These are phyloP conservation scores for Bhutanitis thaidina DNA, from an alignment of 2,888 invertebrate genomes.

Conservation along the genomic window DNA sequence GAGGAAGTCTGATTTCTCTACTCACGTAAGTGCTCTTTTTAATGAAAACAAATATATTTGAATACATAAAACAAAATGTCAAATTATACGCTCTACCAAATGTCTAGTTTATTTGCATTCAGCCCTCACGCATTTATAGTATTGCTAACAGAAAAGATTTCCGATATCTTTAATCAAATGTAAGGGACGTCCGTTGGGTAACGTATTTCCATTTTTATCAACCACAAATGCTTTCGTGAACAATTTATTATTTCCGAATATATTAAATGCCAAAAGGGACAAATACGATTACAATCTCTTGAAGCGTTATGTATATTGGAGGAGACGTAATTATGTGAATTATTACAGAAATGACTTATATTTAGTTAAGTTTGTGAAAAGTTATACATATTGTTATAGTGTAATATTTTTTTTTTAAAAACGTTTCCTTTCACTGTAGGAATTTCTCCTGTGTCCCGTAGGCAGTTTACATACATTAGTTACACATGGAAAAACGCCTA, in stretches of 20 bases:
- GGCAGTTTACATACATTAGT: too few species aligned
- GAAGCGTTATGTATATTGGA: background rate
- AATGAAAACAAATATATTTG: background rate
- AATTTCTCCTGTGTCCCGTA: too few species aligned
- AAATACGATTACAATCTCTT: constrained; percentile 3
- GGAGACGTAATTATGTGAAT: background rate
- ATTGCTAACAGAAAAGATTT: constrained; percentile 19
- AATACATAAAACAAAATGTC: constrained; percentile 8
- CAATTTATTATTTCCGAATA: constrained; percentile 16
- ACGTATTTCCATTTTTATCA: constrained; percentile 20
- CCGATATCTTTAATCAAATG: constrained; percentile 21
- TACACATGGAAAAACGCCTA: too few species aligned
- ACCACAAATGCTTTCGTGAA: constrained; percentile 17
- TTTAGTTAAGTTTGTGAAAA: too few species aligned
- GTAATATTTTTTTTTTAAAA: too few species aligned
- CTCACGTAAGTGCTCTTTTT: background rate
- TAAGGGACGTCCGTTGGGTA: constrained; percentile 17
- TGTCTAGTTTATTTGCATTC: constrained; percentile 16
- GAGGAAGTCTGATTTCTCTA: too few species aligned
- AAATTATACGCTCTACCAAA: constrained; percentile 5
- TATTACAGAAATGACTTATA: background rate
- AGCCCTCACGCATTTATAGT: constrained; percentile 14
- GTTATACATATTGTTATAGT: too few species aligned
- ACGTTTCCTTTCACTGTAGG: too few species aligned
- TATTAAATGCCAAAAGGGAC: constrained; percentile 11